Base-by-base conservation (phyloP, 2,797 vertebrate species). In the Pterois miles region DNA sequence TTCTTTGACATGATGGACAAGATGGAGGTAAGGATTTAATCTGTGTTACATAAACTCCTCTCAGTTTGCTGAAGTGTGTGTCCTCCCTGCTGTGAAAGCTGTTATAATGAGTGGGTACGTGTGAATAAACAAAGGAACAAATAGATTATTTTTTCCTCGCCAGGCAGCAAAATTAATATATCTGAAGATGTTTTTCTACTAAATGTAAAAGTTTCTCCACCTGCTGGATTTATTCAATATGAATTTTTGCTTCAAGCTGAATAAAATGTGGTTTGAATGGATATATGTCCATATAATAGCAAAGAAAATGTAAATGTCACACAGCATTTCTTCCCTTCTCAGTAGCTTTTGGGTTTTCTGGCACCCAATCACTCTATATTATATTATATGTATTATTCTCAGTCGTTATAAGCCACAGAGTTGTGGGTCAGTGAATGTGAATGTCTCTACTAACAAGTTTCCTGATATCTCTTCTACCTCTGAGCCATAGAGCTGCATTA, bases 1-100 rank as follows among this genome's bases (percentile, higher is more conserved):
- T 99, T 99, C 94, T 99, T 98, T 27, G 97, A 97, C 86, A 95
- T 91, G 92, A 94, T 98, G 94, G 98, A 98, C 77, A 97, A 95
- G 84, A 97, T 98, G 97, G 97, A 98, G 96, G 98, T 99, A 94
- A 96, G 92, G 58, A 4, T 23, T 48, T 10, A 6, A 54, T 11
- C 7, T 22, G 20, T n/a, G 25, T 58, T 16, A 14, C 38, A 40
- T 16, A 40, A 40, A 40, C 38, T 40, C 38, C 38, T 36, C 34
- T 4, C 34, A 36, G 34, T 36, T 36, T 36, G 34, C 34, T 36
- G 34, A 36, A 36, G 34, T 36, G 34, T 36, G 34, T 36, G 34
- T 36, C 34, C 34, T 40, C 14, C 38, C 38, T 14, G 38, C 14
- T 40, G 14, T 40, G 38, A 40, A 40, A 40, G 38, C 38, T 40